Percentiles rank a stretch among this genome's conserved stretches.
Evolutionary conservation across 2,888 invertebrate genomes (phyloP).

Genomic region (Harpalus rubripes): DNA sequence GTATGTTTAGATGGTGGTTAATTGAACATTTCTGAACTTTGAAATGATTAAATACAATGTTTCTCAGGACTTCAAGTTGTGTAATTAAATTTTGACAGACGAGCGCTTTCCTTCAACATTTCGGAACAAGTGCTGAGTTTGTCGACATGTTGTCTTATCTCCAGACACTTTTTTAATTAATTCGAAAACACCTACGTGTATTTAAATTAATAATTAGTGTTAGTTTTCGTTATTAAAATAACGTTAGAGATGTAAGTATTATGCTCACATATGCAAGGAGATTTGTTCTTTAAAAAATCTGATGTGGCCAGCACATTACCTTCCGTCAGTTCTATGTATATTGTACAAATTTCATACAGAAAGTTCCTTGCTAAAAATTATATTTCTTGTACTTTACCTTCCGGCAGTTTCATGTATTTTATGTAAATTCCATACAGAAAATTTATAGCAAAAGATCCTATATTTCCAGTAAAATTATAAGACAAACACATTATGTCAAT

Average conservation of each 20-base stretch:
- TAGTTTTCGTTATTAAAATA: neutral
- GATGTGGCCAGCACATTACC: too few relatives aligned
- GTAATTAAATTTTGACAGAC: constrained; percentile 45
- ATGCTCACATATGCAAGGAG: too few relatives aligned
- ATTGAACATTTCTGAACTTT: constrained; percentile 26
- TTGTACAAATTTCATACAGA: too few relatives aligned
- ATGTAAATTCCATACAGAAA: too few relatives aligned
- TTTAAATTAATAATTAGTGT: constrained; percentile 22
- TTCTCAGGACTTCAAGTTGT: constrained; percentile 12
- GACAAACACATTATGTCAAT: too few relatives aligned
- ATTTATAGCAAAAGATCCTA: too few relatives aligned
- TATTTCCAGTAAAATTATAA: too few relatives aligned
- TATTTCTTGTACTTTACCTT: too few relatives aligned
- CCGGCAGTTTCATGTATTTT: too few relatives aligned
- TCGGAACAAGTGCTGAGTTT: constrained; percentile 19
- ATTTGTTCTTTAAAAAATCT: too few relatives aligned
- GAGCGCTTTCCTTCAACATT: constrained; percentile 18
- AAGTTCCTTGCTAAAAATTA: too few relatives aligned
- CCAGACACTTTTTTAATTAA: constrained; percentile 28
- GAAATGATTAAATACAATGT: constrained; percentile 32
- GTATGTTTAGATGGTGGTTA: neutral
- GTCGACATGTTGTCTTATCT: constrained; percentile 32
- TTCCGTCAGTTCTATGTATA: too few relatives aligned
- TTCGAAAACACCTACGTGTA: constrained; percentile 33
- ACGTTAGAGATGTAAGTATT: neutral